phyloP scores from a whole-genome alignment of 2,888 invertebrate species.

The Holacanthella duospinosa region DNA sequence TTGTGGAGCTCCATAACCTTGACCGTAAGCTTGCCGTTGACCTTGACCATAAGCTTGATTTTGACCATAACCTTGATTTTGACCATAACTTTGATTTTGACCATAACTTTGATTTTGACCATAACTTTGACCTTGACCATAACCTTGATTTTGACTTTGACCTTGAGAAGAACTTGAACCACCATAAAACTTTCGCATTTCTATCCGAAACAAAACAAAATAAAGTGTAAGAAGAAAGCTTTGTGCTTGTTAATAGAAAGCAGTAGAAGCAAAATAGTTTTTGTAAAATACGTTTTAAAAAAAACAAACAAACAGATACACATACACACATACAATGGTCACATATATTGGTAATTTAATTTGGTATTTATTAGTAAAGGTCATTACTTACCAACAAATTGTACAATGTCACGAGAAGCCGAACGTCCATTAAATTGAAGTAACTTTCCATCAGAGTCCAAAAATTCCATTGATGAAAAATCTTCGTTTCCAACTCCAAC shows the following conservation, averaged over 20 bases:
- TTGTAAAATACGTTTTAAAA: no score
- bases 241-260: not conserved
- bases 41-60: not conserved
- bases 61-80: no score
- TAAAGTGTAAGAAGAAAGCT: constrained; percentile 7
- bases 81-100: no score
- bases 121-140: no score
- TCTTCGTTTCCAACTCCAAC: constrained; percentile 53
- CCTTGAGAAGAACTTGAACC: not conserved
- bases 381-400: constrained; percentile 41
- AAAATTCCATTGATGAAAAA: constrained; percentile 51
- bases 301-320: no score
- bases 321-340: no score
- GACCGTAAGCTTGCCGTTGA: not conserved
- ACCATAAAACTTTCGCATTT: constrained; percentile 9
- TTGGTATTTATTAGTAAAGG: not conserved
- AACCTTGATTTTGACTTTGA: not conserved
- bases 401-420: constrained; percentile 51
- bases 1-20: no score
- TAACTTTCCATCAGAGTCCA: constrained; percentile 49
- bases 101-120: no score
- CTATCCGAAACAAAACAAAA: constrained; percentile 34
- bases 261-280: not conserved
- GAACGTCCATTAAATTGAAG: constrained; percentile 42
- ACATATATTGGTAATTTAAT: no score